Percentiles rank a stretch among this genome's conserved stretches.
phyloP scores from a whole-genome alignment of 2,888 invertebrate genomes.

The Quadriops clusia region DNA sequence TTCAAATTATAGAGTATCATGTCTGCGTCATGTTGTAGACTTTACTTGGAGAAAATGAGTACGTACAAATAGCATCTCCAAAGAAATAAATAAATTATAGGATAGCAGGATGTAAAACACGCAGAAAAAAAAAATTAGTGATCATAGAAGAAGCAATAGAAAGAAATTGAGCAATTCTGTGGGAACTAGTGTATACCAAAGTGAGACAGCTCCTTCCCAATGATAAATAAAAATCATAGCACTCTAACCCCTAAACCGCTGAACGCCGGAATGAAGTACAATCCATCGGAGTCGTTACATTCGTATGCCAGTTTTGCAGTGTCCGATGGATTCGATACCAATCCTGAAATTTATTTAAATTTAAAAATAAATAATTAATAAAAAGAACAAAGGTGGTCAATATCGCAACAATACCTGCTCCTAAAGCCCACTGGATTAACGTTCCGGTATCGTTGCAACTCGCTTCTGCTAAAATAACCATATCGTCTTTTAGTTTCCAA shows the following conservation, averaged over 20 bases:
- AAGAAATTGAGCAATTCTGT: too few species aligned
- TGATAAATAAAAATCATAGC: constrained; percentile 5
- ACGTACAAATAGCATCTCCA: too few species aligned
- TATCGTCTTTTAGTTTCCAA: constrained; percentile 56
- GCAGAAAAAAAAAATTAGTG: too few species aligned
- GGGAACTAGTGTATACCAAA: too few species aligned
- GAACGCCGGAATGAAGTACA: constrained; percentile 82
- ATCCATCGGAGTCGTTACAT: constrained; percentile 59
- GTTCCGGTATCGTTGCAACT: constrained; percentile 81
- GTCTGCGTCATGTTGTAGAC: too few species aligned
- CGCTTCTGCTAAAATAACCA: constrained; percentile 74
- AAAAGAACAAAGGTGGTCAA: not conserved
- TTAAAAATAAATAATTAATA: constrained; percentile 2
- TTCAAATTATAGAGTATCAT: too few species aligned
- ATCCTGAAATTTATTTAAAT: constrained; percentile 40
- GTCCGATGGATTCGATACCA: constrained; percentile 53
- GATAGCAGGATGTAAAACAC: too few species aligned
- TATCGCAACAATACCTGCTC: constrained; percentile 42
- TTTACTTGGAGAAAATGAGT: too few species aligned
- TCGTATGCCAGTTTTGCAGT: constrained; percentile 55
- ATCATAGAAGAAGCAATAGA: too few species aligned
- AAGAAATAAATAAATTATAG: too few species aligned
- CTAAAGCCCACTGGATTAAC: constrained; percentile 74
- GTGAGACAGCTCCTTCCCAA: too few species aligned
- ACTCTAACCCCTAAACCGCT: constrained; percentile 67